Percentiles rank a stretch among this genome's conserved stretches.
These are phyloP conservation scores for Agapostemon virescens DNA, from an alignment of 2,888 invertebrate genomes.

Conservation along the genomic window DNA sequence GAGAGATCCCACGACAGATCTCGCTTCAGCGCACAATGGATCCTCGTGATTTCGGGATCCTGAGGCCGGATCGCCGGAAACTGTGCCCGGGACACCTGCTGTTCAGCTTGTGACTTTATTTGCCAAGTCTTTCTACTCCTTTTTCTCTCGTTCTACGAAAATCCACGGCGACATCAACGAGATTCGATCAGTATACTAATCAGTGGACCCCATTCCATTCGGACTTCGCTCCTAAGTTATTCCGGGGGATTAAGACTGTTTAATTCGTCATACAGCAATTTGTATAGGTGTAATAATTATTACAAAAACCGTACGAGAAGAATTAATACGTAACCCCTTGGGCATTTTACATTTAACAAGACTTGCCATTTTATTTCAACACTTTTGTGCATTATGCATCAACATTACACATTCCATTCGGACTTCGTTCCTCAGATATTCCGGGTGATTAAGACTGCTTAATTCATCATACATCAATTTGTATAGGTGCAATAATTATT, in stretches of 20 bases:
- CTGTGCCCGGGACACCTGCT: slow-evolving; percentile 76
- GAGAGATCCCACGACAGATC: slow-evolving; percentile 77
- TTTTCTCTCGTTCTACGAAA: background rate
- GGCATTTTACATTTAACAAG: no score
- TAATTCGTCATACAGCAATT: no score
- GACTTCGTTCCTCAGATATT: no score
- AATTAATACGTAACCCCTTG: no score
- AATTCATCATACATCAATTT: no score
- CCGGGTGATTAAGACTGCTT: background rate
- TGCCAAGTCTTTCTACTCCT: slow-evolving; percentile 48
- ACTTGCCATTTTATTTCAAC: no score
- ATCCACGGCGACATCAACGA: no score
- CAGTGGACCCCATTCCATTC: background rate
- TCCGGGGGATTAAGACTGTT: background rate
- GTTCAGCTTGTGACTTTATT: slow-evolving; percentile 79
- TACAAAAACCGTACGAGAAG: no score
- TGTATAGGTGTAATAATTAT: no score
- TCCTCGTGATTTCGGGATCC: slow-evolving; percentile 72
- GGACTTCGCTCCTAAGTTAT: no score
- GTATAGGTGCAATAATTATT: no score
- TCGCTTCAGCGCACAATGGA: slow-evolving; percentile 72
- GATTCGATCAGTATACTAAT: background rate
- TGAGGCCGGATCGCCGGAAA: slow-evolving; percentile 66
- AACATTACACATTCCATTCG: background rate
- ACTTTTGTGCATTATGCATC: no score